Evolutionary conservation across 2,888 invertebrate genomes (phyloP), one percentile per base, ranked within the genome.

Genomic region (Cryptus viduatorius): DNA sequence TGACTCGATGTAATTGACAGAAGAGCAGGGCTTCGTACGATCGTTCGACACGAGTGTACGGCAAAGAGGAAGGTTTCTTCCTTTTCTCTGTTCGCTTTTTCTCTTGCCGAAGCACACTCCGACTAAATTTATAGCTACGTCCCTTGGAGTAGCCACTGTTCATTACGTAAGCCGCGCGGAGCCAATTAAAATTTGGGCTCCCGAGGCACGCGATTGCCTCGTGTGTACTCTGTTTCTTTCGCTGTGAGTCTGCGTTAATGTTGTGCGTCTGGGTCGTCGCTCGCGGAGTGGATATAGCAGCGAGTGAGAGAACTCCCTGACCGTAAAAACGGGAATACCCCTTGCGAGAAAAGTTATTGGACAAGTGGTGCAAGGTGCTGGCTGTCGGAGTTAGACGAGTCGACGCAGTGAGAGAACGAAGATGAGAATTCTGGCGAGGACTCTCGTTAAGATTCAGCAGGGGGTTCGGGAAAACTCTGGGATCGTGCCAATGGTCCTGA

Each of bases 111-210:
- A 76, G 53, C 61, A 75, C 73, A 80, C 53, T 71, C 67, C 68
- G 64, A 73, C 61, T 73, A 83, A 87, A 87, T 85, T 87, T 87
- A 87, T 87, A 79, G 87, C 84, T 67, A 67, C 82, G 81, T 84
- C 61, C 84, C 71, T 84, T 59, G 56, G 73, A 77, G 86, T 80
- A 82, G 83, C 82, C 82, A 82, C 84, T 83, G 87, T 86, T 87
- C 87, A 87, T 87, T 87, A 87, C 85, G 83, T 81, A 87, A 85
- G 86, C 85, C 79, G 69, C 82, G 85, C 85, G 84, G 83, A 85
- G 84, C 88, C 88, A 88, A 88, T 88, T 88, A 88, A 88, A 88
- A 83, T 83, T 86, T 84, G 82, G 86, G 86, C 87, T 87, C 86
- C 86, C 86, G 84, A 84, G 86, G 88, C 87, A 86, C 88, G 88